Evolutionary conservation across 2,888 invertebrate genomes (phyloP), one percentile per base, ranked within the genome.

Genomic region (Willowsia nigromaculata): DNA sequence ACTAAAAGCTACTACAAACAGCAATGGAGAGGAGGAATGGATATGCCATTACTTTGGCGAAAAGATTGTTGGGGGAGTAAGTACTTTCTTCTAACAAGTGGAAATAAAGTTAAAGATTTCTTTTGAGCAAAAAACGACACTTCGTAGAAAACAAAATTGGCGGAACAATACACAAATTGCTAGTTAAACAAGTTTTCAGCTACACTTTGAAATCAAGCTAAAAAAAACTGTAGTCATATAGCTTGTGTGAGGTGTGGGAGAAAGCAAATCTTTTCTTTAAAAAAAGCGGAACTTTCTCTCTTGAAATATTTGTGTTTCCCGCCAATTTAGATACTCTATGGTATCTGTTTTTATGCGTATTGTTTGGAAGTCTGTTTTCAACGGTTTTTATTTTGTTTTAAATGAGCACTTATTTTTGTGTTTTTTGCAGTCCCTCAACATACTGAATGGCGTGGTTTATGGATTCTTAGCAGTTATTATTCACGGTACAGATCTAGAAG

Each of bases 61-160:
- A 47, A 85, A 85, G 30, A 62, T 85, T 78, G 78, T 85, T 33
- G 78, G 71, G 11, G 85, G 47, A 53, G 85, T 85, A 65, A 76
- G 65, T 53, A n/a, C 5, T 43, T 25, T 81, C 3, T 56, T 1
- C 4, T 78, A 25, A 47, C 11, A 56, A 18, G 22, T 5, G n/a
- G n/a, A n/a, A n/a, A n/a, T n/a, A n/a, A n/a, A n/a, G n/a, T n/a
- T n/a, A n/a, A n/a, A n/a, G n/a, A n/a, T n/a, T n/a, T n/a, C n/a
- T n/a, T n/a, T n/a, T n/a, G n/a, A 3, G 13, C n/a, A 3, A 74
- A 74, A 74, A 18, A 2, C 4, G 9, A 37, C 13, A 74, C n/a
- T 43, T 27, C 2, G n/a, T 13, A 15, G 1, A 33, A n/a, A 68
- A 37, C 15, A 9, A n/a, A 30, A 33, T n/a, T 37, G 40, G 1